Percentiles rank a stretch among this genome's conserved stretches.
Evolutionary conservation across 1,140 invertebrate species (phyloP).

Genomic region (Caenorhabditis remanei): DNA sequence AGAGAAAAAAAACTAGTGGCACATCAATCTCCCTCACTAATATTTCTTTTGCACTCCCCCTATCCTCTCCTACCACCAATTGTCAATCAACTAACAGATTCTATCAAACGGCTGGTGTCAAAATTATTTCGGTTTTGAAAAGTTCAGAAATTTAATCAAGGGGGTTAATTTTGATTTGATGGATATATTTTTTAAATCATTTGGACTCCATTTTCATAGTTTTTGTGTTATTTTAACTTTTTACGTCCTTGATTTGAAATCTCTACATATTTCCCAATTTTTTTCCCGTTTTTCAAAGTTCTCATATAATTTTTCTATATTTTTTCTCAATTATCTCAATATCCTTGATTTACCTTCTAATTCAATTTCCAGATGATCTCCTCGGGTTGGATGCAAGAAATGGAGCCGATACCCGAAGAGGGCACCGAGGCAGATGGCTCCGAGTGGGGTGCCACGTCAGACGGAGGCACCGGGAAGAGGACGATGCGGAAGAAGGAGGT

Average conservation of each 20-base stretch:
- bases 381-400: constrained; percentile 61
- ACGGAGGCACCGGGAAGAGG: constrained; percentile 31
- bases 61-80: background rate
- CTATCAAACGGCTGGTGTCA: background rate
- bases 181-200: too few relatives aligned
- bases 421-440: constrained; percentile 55
- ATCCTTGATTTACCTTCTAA: too few relatives aligned
- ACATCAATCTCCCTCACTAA: constrained; percentile 24
- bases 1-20: background rate
- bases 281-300: too few relatives aligned
- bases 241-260: too few relatives aligned
- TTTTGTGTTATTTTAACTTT: too few relatives aligned
- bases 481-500: constrained; percentile 66
- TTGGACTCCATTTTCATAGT: too few relatives aligned
- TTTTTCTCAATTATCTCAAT: too few relatives aligned
- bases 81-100: background rate
- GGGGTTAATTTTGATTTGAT: too few relatives aligned
- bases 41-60: constrained; percentile 17
- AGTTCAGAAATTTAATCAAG: background rate
- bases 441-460: constrained; percentile 46
- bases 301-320: too few relatives aligned
- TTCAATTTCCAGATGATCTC: constrained; percentile 1
- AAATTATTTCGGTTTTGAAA: background rate
- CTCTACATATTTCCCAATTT: too few relatives aligned
- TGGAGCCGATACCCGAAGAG: constrained; percentile 69